These are phyloP conservation scores for Philypnodon macrostomus DNA, from an alignment of 2,797 vertebrate species.

Conservation along the genomic window DNA sequence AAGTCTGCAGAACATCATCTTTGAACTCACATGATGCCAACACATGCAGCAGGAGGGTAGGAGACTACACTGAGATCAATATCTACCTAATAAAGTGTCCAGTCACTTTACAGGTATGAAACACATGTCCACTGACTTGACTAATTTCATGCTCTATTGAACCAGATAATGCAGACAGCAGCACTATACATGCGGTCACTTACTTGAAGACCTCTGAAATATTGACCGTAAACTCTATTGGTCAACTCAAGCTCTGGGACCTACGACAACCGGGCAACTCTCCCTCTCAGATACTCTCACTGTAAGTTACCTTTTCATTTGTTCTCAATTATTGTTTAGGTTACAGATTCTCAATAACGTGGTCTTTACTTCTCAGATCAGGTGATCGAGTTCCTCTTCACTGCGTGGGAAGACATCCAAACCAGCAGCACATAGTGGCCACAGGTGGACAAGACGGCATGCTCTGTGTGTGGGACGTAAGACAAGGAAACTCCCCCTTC, in stretches of 20 bases:
- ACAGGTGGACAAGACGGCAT: constrained; percentile 96
- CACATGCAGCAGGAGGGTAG: no score
- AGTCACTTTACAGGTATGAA: no score
- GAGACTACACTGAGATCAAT: no score
- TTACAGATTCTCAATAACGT: neutral
- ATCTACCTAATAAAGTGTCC: no score
- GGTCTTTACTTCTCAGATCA: constrained; percentile 69
- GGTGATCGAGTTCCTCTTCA: constrained; percentile 90
- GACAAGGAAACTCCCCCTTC: constrained; percentile 87
- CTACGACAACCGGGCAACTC: constrained; percentile 89
- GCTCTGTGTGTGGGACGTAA: constrained; percentile 95
- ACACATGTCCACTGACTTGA: neutral
- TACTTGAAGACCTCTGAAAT: constrained; percentile 92
- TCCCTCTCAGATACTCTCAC: constrained; percentile 87
- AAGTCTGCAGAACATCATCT: no score
- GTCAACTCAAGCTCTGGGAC: constrained; percentile 97
- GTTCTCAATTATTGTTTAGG: neutral
- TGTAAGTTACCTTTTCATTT: constrained; percentile 37
- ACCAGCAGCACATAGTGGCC: constrained; percentile 94
- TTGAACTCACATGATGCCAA: no score
- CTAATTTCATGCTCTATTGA: neutral
- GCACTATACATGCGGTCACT: constrained; percentile 92
- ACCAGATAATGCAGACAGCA: constrained; percentile 94
- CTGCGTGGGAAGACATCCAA: constrained; percentile 94
- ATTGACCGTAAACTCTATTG: constrained; percentile 95